Base-by-base conservation (phyloP, 1,140 invertebrate genomes). In the Sipha flava region DNA sequence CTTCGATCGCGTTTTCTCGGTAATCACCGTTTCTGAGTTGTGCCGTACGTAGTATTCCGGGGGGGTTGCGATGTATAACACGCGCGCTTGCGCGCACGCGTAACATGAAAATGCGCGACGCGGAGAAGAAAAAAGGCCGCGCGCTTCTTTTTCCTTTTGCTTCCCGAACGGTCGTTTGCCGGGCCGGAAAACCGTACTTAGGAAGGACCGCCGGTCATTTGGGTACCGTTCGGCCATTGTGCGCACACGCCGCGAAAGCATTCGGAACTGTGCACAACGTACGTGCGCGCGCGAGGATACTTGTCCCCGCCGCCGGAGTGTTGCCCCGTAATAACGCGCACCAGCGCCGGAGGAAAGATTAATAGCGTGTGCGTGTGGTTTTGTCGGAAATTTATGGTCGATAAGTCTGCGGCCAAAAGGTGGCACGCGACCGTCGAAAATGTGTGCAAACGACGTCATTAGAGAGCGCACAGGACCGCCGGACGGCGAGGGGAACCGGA, bases 391-490 rank as follows among this genome's bases (percentile, higher is more conserved):
- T 77, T 77, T 77, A 77, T 59, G 73, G 49, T 57, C 73, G 34
- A 77, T 57, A 77, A 57, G 73, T 54, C 73, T 37, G 52, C 52
- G 23, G 73, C 49, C 54, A 59, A 77, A 77, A 40, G 49, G 73
- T 77, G 73, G 73, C 52, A 59, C 52, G 73, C 52, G 73, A 77
- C 73, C 54, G 31, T 18, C 70, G 26, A 54, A 73, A 72, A 54
- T 75, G 73, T 43, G 73, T 57, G 73, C 73, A 43, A 77, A 77
- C 73, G 73, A 77, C 73, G 73, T 77, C 73, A 77, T 77, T 77
- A 77, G 52, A 29, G 23, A 40, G 12, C 7, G n/a, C n/a, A 4
- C n/a, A 72, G 31, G 31, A 37, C 16, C 29, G 52, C 18, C 16
- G 43, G n/a, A 29, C 66, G 52, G 34, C 21, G 49, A 75, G 49